Percentiles rank a stretch among this genome's conserved stretches.
These are phyloP conservation scores for Pterocles orientalis DNA, from an alignment of 2,113 vertebrate genomes.

Conservation along the genomic window DNA sequence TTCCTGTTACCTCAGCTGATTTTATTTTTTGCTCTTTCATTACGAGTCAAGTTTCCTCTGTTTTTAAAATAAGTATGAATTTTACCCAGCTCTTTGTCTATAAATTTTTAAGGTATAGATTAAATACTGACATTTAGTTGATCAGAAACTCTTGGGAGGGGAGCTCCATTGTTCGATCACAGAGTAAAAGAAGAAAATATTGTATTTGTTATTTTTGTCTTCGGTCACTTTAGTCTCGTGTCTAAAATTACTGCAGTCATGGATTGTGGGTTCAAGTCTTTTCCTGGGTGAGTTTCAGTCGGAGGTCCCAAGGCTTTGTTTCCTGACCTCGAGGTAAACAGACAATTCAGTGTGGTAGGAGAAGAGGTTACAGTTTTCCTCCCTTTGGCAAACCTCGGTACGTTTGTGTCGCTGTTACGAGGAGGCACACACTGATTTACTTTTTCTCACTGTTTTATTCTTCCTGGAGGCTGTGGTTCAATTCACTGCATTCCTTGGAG, in stretches of 20 bases:
- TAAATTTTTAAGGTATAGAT: neutral
- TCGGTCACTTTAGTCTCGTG: neutral
- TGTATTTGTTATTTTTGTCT: neutral
- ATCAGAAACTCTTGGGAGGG: neutral
- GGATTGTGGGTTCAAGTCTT: neutral
- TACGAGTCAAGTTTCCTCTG: neutral
- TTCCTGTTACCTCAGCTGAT: neutral
- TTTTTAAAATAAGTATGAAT: neutral
- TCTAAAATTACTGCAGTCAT: neutral
- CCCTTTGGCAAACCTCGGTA: conserved; percentile 1
- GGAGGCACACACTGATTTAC: conserved; percentile 60
- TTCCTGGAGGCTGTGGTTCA: conserved; percentile 65
- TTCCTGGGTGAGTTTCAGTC: neutral
- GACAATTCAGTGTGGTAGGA: neutral
- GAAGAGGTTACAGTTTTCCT: conserved; percentile 28
- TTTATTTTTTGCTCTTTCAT: neutral
- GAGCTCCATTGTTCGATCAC: neutral
- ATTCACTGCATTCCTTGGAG: conserved; percentile 74
- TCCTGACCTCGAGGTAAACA: conserved; percentile 34
- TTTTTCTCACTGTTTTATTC: conserved; percentile 66
- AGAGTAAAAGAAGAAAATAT: neutral
- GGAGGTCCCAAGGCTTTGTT: neutral
- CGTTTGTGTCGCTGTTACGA: conserved; percentile 2
- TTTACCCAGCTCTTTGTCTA: neutral
- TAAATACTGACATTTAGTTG: neutral